Evolutionary conservation across 2,797 vertebrate genomes (phyloP).

Genomic region (Myripristis murdjan): DNA sequence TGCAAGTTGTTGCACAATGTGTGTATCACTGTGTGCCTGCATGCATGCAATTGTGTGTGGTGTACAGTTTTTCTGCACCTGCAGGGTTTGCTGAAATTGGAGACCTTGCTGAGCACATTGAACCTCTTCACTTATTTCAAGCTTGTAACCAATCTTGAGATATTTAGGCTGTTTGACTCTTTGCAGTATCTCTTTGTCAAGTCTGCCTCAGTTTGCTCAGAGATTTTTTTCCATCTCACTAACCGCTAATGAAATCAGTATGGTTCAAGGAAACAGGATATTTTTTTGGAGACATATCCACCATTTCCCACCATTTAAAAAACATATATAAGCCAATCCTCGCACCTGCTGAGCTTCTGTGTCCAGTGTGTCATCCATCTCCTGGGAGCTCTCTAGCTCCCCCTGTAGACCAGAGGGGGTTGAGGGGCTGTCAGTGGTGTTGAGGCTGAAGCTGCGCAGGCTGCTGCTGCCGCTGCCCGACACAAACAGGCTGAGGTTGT

Average conservation of each 20-base stretch:
- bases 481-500: conserved; percentile 95
- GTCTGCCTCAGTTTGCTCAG: background rate
- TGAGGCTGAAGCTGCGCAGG: conserved; percentile 80
- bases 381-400: conserved; percentile 75
- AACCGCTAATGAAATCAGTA: conserved; percentile 8
- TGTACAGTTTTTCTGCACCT: conserved; percentile 8
- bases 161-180: background rate
- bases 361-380: conserved; percentile 68
- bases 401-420: conserved; percentile 85
- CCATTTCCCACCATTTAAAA: background rate
- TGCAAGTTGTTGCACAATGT: background rate
- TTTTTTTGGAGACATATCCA: background rate
- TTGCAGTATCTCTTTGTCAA: background rate
- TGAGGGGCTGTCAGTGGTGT: conserved; percentile 83
- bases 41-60: background rate
- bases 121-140: conserved; percentile 4
- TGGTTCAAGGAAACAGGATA: background rate
- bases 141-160: background rate
- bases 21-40: background rate
- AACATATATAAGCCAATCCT: background rate
- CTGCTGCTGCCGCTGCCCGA: conserved; percentile 86
- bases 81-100: background rate
- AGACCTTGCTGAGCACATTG: background rate
- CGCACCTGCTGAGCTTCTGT: conserved; percentile 89
- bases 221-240: background rate